Evolutionary conservation across 2,888 invertebrate genomes (phyloP), one percentile per base, ranked within the genome.

Genomic region (Palloptera scutellata): DNA sequence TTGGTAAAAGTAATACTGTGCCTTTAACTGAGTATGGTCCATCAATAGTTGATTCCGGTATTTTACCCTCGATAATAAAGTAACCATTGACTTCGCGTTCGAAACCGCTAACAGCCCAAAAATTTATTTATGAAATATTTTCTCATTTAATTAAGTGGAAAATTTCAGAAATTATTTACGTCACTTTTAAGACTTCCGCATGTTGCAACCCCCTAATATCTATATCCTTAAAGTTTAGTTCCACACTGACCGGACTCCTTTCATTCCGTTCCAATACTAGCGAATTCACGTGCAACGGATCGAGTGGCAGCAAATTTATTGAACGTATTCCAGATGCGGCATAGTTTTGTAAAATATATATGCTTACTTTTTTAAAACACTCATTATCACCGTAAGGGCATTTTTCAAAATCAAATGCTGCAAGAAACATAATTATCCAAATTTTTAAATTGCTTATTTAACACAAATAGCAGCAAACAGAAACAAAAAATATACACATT

Each of bases 171-270:
- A 10, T 15, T 8, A 63, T 65, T 64, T 43, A 70, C 71, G 66
- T 69, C 8, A 76, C 65, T 42, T 65, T 69, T 19, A 69, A 61
- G 0, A 81, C 52, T 17, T 69, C 72, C 0, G 72, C 70, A 1
- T 69, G 58, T 3, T 73, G 70, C 0, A 85, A 68, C 0, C 85
- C 85, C 45, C 72, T 42, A 11, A 84, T 60, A 15, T 79, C 74
- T 4, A 81, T 71, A 58, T 85, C 77, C 12, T 57, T 75, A 45
- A 85, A 82, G 43, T 69, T 75, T 2, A 85, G 67, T 61, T 82
- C 79, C 15, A 85, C 68, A 70, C 73, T 83, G 1, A 85, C 82
- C 0, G 84, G 81, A 74, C 84, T 83, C 4, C 74, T 71, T 1
- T 77, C 72, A 67, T 81, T 79, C 65, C 77, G 79, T 1, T 73